Conservation (phyloP, 2,113 vertebrate genomes). For the Rhabdomys dilectus region DNA sequence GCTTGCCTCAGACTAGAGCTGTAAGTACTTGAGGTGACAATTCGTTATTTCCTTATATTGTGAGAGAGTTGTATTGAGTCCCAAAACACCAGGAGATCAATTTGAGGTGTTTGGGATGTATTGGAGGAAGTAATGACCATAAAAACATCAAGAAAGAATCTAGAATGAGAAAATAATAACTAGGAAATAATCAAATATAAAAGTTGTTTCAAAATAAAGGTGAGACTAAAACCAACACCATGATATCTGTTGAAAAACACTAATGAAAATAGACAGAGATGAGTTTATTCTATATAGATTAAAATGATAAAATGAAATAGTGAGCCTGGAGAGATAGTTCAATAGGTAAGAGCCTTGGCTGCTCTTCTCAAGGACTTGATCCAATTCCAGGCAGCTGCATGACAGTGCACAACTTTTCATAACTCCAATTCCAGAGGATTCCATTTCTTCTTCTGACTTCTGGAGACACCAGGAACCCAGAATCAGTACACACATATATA, state of each 20-base stretch:
- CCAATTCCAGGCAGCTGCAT: neutral
- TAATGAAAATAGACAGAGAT: neutral
- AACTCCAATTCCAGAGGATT: neutral
- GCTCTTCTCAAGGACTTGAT: neutral
- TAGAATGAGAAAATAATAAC: neutral
- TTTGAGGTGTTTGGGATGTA: neutral
- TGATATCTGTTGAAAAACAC: neutral
- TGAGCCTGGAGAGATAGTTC: neutral
- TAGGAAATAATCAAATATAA: neutral
- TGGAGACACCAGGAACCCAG: neutral
- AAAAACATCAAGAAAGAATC: neutral
- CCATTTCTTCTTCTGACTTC: neutral
- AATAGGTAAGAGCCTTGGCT: neutral
- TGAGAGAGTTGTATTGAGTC: neutral
- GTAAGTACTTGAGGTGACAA: neutral
- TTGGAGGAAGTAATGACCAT: neutral
- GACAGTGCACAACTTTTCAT: neutral
- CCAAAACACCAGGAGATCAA: neutral
- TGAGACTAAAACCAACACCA: neutral
- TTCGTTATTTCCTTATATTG: neutral
- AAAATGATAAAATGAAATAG: neutral
- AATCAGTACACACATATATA: neutral
- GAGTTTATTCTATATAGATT: neutral
- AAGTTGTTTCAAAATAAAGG: neutral
- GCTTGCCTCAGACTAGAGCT: neutral